Percentiles rank a stretch among this genome's conserved stretches.
Conservation (phyloP, 2,888 invertebrate species). For the Cephus sareptanus region DNA sequence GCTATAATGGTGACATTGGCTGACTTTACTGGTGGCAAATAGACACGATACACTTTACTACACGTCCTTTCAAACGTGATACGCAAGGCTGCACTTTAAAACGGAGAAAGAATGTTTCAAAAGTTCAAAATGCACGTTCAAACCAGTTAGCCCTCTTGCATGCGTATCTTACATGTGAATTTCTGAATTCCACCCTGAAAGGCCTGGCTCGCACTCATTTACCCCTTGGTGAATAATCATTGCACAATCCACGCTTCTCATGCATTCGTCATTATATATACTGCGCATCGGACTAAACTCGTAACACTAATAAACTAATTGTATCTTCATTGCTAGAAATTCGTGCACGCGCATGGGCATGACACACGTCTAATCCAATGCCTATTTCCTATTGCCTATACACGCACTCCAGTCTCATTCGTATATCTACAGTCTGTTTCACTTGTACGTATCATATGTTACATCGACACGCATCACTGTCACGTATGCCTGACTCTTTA, state of each 20-base stretch:
- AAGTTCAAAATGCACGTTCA: neutral
- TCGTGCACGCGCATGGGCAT: neutral
- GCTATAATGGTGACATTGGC: slow-evolving; percentile 59
- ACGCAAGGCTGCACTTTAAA: neutral
- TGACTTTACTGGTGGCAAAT: slow-evolving; percentile 14
- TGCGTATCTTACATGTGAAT: neutral
- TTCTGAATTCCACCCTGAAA: neutral
- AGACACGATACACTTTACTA: neutral
- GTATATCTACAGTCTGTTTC: neutral
- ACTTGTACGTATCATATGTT: slow-evolving; percentile 1
- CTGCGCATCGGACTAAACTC: neutral
- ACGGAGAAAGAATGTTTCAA: too few species aligned
- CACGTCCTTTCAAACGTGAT: neutral
- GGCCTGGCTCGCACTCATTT: neutral
- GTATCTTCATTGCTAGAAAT: neutral
- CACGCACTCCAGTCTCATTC: neutral
- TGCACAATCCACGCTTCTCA: neutral
- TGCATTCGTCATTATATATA: neutral
- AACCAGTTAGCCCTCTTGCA: neutral
- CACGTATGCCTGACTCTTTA: slow-evolving; percentile 1
- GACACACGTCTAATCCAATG: neutral
- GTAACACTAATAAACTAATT: neutral
- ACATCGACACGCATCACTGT: slow-evolving; percentile 1
- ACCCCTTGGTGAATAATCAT: neutral
- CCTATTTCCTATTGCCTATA: neutral